phyloP scores from a whole-genome alignment of 2,888 invertebrate genomes.

The Ochropacha duplaris region DNA sequence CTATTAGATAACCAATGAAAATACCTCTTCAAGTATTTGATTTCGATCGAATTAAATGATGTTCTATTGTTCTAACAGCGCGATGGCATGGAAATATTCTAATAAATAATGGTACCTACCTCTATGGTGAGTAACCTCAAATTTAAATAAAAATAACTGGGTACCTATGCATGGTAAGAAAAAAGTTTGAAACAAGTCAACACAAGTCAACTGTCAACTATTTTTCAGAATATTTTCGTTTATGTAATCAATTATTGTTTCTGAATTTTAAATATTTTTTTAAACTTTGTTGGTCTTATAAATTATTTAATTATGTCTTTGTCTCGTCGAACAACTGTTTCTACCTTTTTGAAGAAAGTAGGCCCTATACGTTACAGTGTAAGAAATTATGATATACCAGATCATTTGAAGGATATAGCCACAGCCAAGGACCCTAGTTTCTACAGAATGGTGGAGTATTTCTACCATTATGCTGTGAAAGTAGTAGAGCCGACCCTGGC shows the following conservation, averaged over 20 bases:
- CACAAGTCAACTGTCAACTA: not conserved
- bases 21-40: no score
- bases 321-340: not conserved
- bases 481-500: slow-evolving; percentile 79
- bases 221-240: not conserved
- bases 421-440: slow-evolving; percentile 77
- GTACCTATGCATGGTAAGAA: no score
- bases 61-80: no score
- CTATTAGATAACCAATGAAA: no score
- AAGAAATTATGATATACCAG: slow-evolving; percentile 66
- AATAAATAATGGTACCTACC: no score
- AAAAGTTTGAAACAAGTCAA: not conserved
- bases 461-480: slow-evolving; percentile 85
- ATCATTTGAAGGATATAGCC: slow-evolving; percentile 49
- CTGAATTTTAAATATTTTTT: no score
- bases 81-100: no score
- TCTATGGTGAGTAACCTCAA: no score
- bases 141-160: no score
- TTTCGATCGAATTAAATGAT: no score
- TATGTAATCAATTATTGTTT: no score
- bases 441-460: slow-evolving; percentile 86
- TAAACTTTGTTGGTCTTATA: no score
- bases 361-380: slow-evolving; percentile 23
- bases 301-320: slow-evolving; percentile 6
- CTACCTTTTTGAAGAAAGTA: slow-evolving; percentile 2